Base-by-base conservation (phyloP, 2,113 vertebrate genomes). In the Lophura nycthemera region DNA sequence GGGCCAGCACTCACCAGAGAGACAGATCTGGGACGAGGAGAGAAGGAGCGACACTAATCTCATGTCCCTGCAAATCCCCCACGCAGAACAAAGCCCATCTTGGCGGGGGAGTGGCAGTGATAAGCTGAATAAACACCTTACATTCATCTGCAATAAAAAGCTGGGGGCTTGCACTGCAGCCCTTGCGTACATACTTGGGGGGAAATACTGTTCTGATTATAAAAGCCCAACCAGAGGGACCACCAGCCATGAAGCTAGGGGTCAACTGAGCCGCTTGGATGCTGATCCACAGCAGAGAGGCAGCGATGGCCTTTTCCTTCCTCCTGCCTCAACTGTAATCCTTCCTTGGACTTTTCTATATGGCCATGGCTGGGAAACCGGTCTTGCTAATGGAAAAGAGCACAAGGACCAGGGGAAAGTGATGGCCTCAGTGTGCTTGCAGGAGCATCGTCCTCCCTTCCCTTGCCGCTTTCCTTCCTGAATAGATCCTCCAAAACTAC, bases 191-290 rank as follows among this genome's bases (percentile, higher is more conserved):
- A 88, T 43, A 50, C 64, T 4, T 14, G 34, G 69, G 86, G 63
- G 74, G 40, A 83, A 83, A 95, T 89, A 76, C 73, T 91, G 60
- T 77, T 52, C 73, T 97, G 89, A 97, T 96, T 95, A 81, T 78
- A 74, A 96, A 80, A 86, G 50, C 57, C 59, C 83, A 89, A 80
- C 88, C 73, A 94, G 77, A 83, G 79, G 71, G 80, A 89, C 8
- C 92, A 83, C 73, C 24, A 54, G 90, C 76, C 88, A 83, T 86
- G 90, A 83, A 95, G 89, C 91, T 36, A 11, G 54, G 54, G 82
- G 81, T 83, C 92, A 70, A 74, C 91, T 96, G 83, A 88, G 69
- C 67, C 42, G 17, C 42, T 56, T 48, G 56, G 90, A 65, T 70
- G 60, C 48, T 71, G 85, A 0, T 15, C 48, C 78, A 42, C 70